These are phyloP conservation scores for Rhinatrema bivittatum DNA, from an alignment of 2,797 vertebrate genomes.

Conservation along the genomic window DNA sequence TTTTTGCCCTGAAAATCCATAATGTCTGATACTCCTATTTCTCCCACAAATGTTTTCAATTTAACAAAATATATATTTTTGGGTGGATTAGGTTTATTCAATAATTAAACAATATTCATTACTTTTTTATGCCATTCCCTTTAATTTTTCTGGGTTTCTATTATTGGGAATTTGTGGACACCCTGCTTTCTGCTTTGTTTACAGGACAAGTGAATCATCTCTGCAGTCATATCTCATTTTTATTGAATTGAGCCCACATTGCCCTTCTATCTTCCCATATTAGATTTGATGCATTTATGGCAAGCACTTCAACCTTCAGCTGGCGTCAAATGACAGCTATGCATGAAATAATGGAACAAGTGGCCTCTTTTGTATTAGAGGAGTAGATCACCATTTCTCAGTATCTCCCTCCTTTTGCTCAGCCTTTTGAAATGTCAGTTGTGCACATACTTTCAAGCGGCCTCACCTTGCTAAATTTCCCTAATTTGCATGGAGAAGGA, in stretches of 20 bases:
- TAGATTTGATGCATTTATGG: conserved; percentile 23
- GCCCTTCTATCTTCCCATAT: conserved; percentile 24
- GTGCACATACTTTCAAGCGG: conserved; percentile 11
- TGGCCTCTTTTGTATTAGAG: conserved; percentile 13
- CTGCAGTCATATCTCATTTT: conserved; percentile 28
- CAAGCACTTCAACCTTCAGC: conserved; percentile 29
- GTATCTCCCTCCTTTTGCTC: too few relatives aligned
- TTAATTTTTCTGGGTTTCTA: too few relatives aligned
- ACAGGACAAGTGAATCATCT: too few relatives aligned
- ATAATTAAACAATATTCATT: too few relatives aligned
- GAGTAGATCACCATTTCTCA: conserved; percentile 23
- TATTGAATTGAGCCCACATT: conserved; percentile 12
- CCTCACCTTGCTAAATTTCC: conserved; percentile 28
- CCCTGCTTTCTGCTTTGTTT: too few relatives aligned
- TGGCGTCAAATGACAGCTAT: conserved; percentile 49
- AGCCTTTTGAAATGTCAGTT: conserved; percentile 34
- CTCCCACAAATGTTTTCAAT: too few relatives aligned
- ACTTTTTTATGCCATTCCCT: too few relatives aligned
- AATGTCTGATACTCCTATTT: too few relatives aligned
- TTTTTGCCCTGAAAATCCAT: too few relatives aligned
- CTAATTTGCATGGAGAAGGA: conserved; percentile 21
- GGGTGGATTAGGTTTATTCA: too few relatives aligned
- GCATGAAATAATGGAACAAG: conserved; percentile 37
- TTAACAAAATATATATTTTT: too few relatives aligned
- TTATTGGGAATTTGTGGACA: too few relatives aligned